Evolutionary conservation across 2,797 vertebrate species (phyloP), one percentile per base, ranked within the genome.

Genomic region (Acanthornis magna): DNA sequence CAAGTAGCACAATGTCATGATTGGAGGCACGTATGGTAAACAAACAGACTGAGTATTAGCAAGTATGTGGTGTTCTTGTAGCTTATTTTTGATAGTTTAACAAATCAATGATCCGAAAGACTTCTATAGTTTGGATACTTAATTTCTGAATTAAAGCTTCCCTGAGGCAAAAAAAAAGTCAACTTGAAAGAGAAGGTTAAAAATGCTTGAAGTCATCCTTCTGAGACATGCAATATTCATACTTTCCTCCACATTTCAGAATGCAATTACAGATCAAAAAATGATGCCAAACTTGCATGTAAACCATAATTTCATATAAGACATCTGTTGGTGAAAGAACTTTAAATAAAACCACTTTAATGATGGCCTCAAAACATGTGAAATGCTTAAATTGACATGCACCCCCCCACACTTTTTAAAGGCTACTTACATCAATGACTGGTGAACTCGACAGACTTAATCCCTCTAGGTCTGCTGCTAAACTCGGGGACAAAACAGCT

Each of bases 391-490:
- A 50, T 13, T 65, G 57, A 48, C 25, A 34, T 3, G 3, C 21
- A 27, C 4, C 18, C 4, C 9, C 4, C 9, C 5, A 10, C 18
- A n/a, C 2, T 63, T 70, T 71, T 74, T 71, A 72, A 54, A 68
- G 58, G 71, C 26, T 85, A 98, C 98, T 97, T 94, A 99, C 99
- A 96, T 98, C 98, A 93, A 99, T 97, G 96, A 98, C 65, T 36
- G 98, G 97, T 84, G 98, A 94, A 86, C 95, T 95, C 16, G 98
- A 98, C 66, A 99, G 98, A 50, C 98, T 99, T 63, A 99, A 98
- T 78, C 99, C 99, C 96, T 99, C 98, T 18, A 99, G 98, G 97
- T 99, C 99, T 27, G 98, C 98, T 94, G 98, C 96, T 95, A 99
- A 97, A 91, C 98, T 98, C 3, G 98, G 97, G 80, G 99, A 98